Evolutionary conservation across 2,888 invertebrate genomes (phyloP).

Genomic region (Pseudococcus longispinus): DNA sequence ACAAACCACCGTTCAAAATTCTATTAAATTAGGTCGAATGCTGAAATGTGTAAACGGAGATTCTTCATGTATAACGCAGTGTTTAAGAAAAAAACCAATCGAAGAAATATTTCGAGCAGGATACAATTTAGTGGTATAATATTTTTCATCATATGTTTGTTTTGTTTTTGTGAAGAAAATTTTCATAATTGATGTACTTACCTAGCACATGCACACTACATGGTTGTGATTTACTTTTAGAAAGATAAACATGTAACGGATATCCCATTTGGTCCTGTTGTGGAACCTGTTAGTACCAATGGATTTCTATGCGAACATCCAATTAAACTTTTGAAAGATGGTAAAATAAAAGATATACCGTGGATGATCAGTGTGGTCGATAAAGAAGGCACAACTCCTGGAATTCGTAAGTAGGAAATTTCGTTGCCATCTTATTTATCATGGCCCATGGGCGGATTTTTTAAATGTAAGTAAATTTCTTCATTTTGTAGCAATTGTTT

Average conservation of each 20-base stretch:
- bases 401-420: constrained; percentile 66
- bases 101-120: constrained; percentile 59
- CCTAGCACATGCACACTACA: not conserved
- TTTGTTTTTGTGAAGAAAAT: not conserved
- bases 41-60: constrained; percentile 61
- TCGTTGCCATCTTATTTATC: not conserved
- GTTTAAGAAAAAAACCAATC: constrained; percentile 61
- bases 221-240: constrained; percentile 60
- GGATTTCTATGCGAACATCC: constrained; percentile 75
- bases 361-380: constrained; percentile 73
- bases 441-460: not conserved
- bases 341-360: constrained; percentile 71
- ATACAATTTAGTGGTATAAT: not conserved
- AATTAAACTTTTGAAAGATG: constrained; percentile 68
- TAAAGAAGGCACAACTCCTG: constrained; percentile 78
- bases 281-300: constrained; percentile 68
- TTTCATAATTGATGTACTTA: not conserved
- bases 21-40: constrained; percentile 60
- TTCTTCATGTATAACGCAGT: constrained; percentile 60
- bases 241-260: constrained; percentile 73
- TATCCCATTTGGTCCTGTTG: constrained; percentile 76
- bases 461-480: not conserved
- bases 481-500: constrained; percentile 58
- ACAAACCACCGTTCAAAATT: constrained; percentile 60
- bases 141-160: not conserved